Percentiles rank a stretch among this genome's conserved stretches.
These are phyloP conservation scores for Ophion ellenae DNA, from an alignment of 2,888 invertebrate species.

Conservation along the genomic window DNA sequence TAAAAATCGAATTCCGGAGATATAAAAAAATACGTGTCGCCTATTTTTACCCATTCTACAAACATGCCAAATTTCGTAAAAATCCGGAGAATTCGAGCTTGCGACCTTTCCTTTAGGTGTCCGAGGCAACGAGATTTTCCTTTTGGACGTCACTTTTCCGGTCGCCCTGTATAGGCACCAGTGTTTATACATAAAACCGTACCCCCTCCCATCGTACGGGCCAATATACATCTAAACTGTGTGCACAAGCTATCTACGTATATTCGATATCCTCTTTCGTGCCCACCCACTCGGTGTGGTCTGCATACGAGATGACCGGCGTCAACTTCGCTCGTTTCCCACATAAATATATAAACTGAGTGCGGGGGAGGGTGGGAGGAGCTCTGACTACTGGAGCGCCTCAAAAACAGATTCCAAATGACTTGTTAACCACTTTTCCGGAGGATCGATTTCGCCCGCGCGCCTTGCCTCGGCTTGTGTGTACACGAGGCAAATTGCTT, in stretches of 20 bases:
- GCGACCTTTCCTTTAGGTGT: too few relatives aligned
- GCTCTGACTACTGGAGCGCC: conserved; percentile 6
- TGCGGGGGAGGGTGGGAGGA: conserved; percentile 14
- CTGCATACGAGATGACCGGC: conserved; percentile 62
- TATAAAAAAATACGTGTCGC: too few relatives aligned
- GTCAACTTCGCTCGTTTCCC: conserved; percentile 59
- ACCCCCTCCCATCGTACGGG: background rate
- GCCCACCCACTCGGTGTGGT: conserved; percentile 31
- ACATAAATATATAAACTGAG: conserved; percentile 54
- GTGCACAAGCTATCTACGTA: conserved; percentile 33
- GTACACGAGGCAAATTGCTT: conserved; percentile 3
- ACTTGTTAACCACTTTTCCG: conserved; percentile 34
- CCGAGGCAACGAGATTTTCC: background rate
- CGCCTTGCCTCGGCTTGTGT: background rate
- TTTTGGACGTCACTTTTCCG: background rate
- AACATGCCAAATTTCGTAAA: too few relatives aligned
- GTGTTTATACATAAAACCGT: conserved; percentile 16
- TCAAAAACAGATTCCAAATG: conserved; percentile 40
- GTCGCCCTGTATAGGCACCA: background rate
- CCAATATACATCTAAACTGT: conserved; percentile 29
- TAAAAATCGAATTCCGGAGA: too few relatives aligned
- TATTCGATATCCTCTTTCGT: conserved; percentile 35
- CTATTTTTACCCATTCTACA: too few relatives aligned
- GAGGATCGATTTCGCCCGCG: conserved; percentile 13
- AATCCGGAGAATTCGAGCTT: too few relatives aligned